phyloP scores from a whole-genome alignment of 2,113 vertebrate genomes.

The Perca schrenkii region DNA sequence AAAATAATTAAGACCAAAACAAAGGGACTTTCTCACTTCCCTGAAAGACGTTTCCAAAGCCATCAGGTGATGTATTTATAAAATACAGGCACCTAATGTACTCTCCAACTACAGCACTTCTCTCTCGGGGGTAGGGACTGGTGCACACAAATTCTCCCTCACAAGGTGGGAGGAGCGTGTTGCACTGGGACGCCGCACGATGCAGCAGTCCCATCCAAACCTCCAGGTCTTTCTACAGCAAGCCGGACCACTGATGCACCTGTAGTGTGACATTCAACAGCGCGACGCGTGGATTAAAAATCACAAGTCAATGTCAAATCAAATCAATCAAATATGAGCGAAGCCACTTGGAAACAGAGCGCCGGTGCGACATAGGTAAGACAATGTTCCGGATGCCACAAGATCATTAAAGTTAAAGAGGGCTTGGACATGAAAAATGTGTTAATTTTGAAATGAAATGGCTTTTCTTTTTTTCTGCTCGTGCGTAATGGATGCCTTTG shows the following conservation, averaged over 20 bases:
- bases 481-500: slow-evolving; percentile 58
- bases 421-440: not conserved
- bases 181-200: slow-evolving; percentile 57
- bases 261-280: slow-evolving; percentile 30
- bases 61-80: not conserved
- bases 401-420: not conserved
- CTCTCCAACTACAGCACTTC: not conserved
- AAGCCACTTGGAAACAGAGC: slow-evolving; percentile 29
- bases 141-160: slow-evolving; percentile 47
- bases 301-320: not conserved
- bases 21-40: not conserved
- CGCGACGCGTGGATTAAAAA: slow-evolving; percentile 40
- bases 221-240: slow-evolving; percentile 42
- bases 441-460: slow-evolving; percentile 3
- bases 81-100: not conserved
- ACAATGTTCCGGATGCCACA: not conserved
- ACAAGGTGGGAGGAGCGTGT: slow-evolving; percentile 73
- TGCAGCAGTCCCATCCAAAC: slow-evolving; percentile 68
- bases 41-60: not conserved
- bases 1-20: not conserved
- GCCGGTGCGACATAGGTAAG: slow-evolving; percentile 67
- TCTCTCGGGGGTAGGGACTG: slow-evolving; percentile 15
- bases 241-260: slow-evolving; percentile 36
- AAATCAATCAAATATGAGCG: slow-evolving; percentile 57
- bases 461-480: not conserved